Evolutionary conservation across 1,140 invertebrate genomes (phyloP).

Genomic region (Drepana arcuata): DNA sequence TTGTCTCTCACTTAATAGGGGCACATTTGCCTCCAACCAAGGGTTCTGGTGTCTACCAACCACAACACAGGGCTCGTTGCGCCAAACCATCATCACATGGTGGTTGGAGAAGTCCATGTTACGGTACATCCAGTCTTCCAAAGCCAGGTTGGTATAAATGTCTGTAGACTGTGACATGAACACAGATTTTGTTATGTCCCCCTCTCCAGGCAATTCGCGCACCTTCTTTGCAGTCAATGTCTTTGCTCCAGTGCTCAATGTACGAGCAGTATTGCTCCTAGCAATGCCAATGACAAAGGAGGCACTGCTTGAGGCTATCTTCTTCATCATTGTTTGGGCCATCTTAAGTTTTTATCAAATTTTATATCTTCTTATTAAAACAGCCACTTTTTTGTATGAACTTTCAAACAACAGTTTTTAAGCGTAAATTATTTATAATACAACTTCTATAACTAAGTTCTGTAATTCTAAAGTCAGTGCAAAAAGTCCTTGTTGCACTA

Average conservation of each 20-base stretch:
- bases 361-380: constrained; percentile 25
- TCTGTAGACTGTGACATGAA: constrained; percentile 93
- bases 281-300: constrained; percentile 47
- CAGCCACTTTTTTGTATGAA: constrained; percentile 67
- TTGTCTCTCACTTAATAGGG: constrained; percentile 73
- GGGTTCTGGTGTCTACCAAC: constrained; percentile 98
- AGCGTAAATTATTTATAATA: constrained; percentile 38
- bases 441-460: constrained; percentile 18
- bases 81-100: constrained; percentile 90
- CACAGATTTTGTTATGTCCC: constrained; percentile 83
- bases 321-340: constrained; percentile 62
- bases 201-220: constrained; percentile 47
- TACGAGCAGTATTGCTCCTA: constrained; percentile 46
- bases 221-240: constrained; percentile 30
- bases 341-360: constrained; percentile 33
- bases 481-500: constrained; percentile 34
- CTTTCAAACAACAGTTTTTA: constrained; percentile 36
- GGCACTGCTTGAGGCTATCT: constrained; percentile 39
- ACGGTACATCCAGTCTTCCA: constrained; percentile 95
- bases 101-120: constrained; percentile 87
- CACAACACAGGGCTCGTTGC: constrained; percentile 94
- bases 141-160: constrained; percentile 91
- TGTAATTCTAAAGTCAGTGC: constrained; percentile 15
- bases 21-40: constrained; percentile 91
- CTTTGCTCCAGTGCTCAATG: constrained; percentile 31